Percentiles rank a stretch among this genome's conserved stretches.
Conservation (phyloP, 2,797 vertebrate genomes). For the Pogonophryne albipinna region DNA sequence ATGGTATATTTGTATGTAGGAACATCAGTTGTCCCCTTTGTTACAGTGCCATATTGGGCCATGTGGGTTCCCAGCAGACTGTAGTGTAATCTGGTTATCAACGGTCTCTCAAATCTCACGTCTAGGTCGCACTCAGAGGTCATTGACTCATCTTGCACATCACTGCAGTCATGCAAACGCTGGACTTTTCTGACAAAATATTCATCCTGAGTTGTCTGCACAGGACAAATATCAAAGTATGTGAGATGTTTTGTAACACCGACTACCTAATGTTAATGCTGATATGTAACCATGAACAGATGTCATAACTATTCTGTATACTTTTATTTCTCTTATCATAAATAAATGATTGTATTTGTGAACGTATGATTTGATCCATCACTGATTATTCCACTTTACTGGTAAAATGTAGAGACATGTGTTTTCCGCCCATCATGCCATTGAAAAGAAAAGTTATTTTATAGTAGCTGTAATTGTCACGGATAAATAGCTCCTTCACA, state of each 20-base stretch:
- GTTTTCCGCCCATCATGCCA: too few species aligned
- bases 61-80: background rate
- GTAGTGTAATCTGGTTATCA: constrained; percentile 14
- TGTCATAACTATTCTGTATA: background rate
- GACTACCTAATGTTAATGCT: background rate
- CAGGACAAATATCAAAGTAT: background rate
- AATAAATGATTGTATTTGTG: background rate
- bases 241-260: background rate
- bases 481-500: too few species aligned
- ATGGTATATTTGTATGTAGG: background rate
- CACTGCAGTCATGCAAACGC: background rate
- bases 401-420: too few species aligned
- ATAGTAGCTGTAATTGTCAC: too few species aligned
- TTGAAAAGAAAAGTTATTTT: too few species aligned
- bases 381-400: too few species aligned
- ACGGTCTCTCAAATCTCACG: background rate
- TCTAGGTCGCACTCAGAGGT: constrained; percentile 12
- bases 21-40: background rate
- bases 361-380: background rate
- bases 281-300: background rate
- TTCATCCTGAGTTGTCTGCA: background rate
- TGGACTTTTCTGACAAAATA: background rate
- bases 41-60: background rate
- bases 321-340: background rate
- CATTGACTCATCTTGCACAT: background rate